Evolutionary conservation across 1,140 invertebrate genomes (phyloP), one percentile per base, ranked within the genome.

Genomic region (Calosoma granatense): DNA sequence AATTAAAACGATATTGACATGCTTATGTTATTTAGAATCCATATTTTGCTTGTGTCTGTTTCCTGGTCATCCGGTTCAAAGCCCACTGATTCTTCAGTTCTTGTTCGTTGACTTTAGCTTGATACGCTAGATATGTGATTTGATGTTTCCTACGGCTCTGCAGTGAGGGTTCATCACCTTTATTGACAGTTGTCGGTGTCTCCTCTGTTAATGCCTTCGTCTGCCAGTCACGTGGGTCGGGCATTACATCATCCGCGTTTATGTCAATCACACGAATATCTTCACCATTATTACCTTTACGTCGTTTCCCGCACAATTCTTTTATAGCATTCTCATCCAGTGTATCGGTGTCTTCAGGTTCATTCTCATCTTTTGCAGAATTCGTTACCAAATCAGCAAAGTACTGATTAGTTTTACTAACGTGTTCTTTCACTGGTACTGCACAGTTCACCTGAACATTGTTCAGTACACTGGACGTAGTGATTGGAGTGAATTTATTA

Each of bases 21-120:
- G 2, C 53, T 22, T 2, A n/a, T n/a, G n/a, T n/a, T n/a, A n/a
- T 43, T 74, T 81, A 91, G 77, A 92, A 93, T 52, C 90, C 90
- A 78, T 93, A 93, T 80, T 92, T 93, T 23, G 85, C 85, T 69
- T 90, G 87, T 22, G 92, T 92, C 70, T 93, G 87, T 67, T 86
- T 79, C 61, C 86, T 85, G 9, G 85, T 87, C 72, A 87, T 79
- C 67, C 85, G 82, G 67, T 92, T 96, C 61, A 86, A 81, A 1
- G 93, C 85, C 94, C 94, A 97, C 72, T 92, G 86, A 70, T 94
- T 95, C 71, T 97, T 90, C 12, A 97, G 72, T 70, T 95, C 92
- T 59, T 92, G 73, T 73, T 97, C 93, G 75, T 94, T 89, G 43
- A 90, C 91, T 74, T 96, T 96, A 19, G 92, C 92, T 81, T 87